Base-by-base conservation (phyloP, 1,140 invertebrate species). In the Panagrolaimus sp. region DNA sequence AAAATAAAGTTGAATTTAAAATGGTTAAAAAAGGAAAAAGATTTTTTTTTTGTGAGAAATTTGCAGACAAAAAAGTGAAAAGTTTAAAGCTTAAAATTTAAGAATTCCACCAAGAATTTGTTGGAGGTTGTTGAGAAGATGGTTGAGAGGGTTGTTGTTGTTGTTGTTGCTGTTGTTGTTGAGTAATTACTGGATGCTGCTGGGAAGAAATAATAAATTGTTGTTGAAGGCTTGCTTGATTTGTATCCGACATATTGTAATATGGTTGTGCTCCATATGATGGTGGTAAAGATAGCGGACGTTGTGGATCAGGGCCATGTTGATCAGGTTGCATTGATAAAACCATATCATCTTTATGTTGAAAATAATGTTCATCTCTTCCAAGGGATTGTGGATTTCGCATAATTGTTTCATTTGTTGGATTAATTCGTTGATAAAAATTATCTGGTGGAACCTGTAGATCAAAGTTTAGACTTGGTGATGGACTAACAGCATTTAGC, bases 291-390 rank as follows among this genome's bases (percentile, higher is more conserved):
- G 52, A 58, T 21, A 58, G 3, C 1, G 52, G 52, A 21, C 52
- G 52, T 58, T 58, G 52, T 28, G 28, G 15, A 28, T 48, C 21
- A 4, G 21, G 10, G 8, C 21, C 10, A 58, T 58, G 52, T 17
- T 28, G 21, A 26, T 58, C 21, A 28, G 52, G 28, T 28, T 26
- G 21, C 28, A 21, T 28, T 6, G 52, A 12, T 14, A 58, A 17
- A 8, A n/a, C 52, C 10, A 58, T n/a, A 58, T 58, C 52, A 58
- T 58, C 52, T 28, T 58, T 58, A 58, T 58, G 52, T 58, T 58
- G 48, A 17, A 21, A 28, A 24, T 58, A 6, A 58, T 58, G 52
- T 4, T 58, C 21, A 1, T 14, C 17, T 15, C 26, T 17, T 52
- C 26, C 17, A 21, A 21, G 52, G 14, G 52, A 12, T 58, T 58